Conservation (phyloP, 2,797 vertebrate species). For the Chrosomus eos region DNA sequence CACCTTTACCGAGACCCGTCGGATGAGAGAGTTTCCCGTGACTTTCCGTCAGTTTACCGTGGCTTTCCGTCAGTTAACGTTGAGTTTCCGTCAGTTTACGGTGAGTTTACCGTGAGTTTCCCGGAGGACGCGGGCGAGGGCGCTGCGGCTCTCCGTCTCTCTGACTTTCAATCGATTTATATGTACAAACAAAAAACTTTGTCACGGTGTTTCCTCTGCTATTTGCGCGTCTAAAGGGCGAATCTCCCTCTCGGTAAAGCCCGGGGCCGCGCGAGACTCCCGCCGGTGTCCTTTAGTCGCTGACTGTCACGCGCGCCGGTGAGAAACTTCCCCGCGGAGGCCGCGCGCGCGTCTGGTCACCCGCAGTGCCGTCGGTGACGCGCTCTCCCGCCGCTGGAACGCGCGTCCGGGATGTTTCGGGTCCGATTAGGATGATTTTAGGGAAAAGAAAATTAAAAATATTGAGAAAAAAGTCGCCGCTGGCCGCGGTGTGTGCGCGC, state of each 20-base stretch:
- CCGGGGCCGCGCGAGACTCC: neutral
- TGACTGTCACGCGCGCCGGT: slow-evolving; percentile 8
- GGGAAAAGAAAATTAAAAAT: slow-evolving; percentile 16
- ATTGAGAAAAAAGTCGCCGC: slow-evolving; percentile 18
- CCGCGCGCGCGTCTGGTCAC: slow-evolving; percentile 33
- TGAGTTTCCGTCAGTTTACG: too few relatives aligned
- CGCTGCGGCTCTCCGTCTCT: neutral
- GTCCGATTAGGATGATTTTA: neutral
- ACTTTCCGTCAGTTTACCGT: too few relatives aligned
- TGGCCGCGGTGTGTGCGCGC: slow-evolving; percentile 38
- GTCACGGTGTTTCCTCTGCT: neutral
- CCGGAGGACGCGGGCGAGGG: slow-evolving; percentile 30
- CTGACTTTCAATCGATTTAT: neutral
- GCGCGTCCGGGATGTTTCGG: neutral
- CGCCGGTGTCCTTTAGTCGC: slow-evolving; percentile 8
- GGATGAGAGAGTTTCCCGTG: neutral
- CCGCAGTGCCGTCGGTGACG: neutral
- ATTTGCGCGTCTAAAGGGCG: neutral
- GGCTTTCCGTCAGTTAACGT: too few relatives aligned
- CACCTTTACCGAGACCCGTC: slow-evolving; percentile 16
- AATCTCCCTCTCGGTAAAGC: neutral
- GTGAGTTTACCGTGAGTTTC: too few relatives aligned
- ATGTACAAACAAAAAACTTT: neutral
- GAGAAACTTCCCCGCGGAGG: slow-evolving; percentile 32
- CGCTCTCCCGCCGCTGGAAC: neutral